Percentiles rank a stretch among this genome's conserved stretches.
These are phyloP conservation scores for Gasterosteus aculeatus DNA, from an alignment of 2,113 vertebrate species.

Conservation along the genomic window DNA sequence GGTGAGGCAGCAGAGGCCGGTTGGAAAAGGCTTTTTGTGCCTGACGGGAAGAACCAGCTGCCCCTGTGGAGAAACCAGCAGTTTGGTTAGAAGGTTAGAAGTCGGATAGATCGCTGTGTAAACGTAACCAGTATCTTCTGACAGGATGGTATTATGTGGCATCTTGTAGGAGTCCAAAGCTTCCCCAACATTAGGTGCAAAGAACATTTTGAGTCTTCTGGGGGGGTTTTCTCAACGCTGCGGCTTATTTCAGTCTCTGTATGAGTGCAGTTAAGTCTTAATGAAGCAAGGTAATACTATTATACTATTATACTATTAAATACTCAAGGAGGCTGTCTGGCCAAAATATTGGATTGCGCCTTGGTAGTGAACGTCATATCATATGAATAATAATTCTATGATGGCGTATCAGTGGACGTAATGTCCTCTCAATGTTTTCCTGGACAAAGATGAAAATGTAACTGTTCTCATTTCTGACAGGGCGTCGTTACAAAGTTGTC, in stretches of 20 bases:
- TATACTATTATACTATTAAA: too few species aligned
- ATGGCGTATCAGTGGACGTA: not conserved
- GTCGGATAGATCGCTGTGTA: not conserved
- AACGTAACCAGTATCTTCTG: not conserved
- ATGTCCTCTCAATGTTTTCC: slow-evolving; percentile 17
- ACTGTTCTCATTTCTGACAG: slow-evolving; percentile 28
- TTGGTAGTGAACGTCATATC: slow-evolving; percentile 2
- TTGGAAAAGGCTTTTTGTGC: slow-evolving; percentile 81
- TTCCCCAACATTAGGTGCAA: not conserved
- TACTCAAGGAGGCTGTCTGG: not conserved
- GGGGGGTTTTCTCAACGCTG: not conserved
- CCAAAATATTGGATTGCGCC: not conserved
- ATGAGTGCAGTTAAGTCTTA: not conserved
- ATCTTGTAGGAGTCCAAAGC: not conserved
- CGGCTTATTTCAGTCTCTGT: not conserved
- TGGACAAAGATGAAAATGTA: slow-evolving; percentile 23
- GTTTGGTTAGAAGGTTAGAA: slow-evolving; percentile 12
- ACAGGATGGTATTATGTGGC: not conserved
- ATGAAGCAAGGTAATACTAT: not conserved
- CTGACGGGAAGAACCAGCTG: slow-evolving; percentile 73
- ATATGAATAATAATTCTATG: not conserved
- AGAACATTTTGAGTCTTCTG: not conserved
- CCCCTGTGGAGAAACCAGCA: slow-evolving; percentile 70
- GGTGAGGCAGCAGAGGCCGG: slow-evolving; percentile 87
- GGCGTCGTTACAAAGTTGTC: slow-evolving; percentile 44